These are phyloP conservation scores for Pseudomyrmex gracilis DNA, from an alignment of 1,140 invertebrate genomes.

Conservation along the genomic window DNA sequence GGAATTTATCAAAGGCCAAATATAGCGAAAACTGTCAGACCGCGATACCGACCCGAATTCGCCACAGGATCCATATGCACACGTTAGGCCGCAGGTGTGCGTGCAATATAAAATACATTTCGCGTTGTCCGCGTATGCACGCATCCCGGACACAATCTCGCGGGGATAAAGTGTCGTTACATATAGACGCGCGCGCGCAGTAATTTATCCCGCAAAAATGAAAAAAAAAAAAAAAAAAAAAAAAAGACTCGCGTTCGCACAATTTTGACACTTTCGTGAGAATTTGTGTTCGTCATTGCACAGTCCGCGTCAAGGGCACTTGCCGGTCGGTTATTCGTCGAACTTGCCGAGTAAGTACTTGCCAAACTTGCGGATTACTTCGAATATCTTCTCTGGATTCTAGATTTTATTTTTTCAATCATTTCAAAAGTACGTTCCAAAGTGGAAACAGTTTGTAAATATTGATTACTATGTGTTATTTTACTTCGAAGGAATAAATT, in stretches of 20 bases:
- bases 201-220: constrained; percentile 51
- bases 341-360: neutral
- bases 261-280: constrained; percentile 43
- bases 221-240: constrained; percentile 56
- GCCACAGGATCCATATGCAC: constrained; percentile 5
- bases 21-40: constrained; percentile 60
- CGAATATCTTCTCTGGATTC: no score
- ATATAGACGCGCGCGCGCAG: constrained; percentile 3
- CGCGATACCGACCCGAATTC: constrained; percentile 28
- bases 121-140: neutral
- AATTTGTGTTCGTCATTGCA: constrained; percentile 15
- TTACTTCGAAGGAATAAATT: no score
- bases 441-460: no score
- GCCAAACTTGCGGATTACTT: neutral
- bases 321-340: constrained; percentile 5
- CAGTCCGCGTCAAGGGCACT: constrained; percentile 6
- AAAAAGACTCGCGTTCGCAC: constrained; percentile 36
- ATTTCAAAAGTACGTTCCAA: no score
- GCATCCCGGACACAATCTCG: constrained; percentile 44
- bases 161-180: constrained; percentile 50
- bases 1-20: constrained; percentile 68
- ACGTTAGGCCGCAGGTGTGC: constrained; percentile 42
- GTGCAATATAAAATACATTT: constrained; percentile 44
- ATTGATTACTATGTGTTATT: no score
- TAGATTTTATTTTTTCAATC: no score